Conservation (phyloP, 1,140 invertebrate species). For the Lepidurus apus region DNA sequence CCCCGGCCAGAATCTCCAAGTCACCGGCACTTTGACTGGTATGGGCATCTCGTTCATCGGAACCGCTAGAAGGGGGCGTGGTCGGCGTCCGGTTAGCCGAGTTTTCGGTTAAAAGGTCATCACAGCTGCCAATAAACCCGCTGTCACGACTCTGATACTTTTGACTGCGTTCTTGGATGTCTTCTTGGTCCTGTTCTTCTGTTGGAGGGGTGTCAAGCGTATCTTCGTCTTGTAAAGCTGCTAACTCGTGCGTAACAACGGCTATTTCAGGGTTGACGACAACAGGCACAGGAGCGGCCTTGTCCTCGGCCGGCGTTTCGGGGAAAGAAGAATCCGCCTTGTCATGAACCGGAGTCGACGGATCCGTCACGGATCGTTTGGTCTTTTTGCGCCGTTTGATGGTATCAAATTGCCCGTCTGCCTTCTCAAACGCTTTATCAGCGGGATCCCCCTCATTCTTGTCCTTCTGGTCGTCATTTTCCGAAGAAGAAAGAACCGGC, state of each 20-base stretch:
- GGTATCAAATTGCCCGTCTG: conserved; percentile 70
- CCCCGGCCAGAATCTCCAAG: background rate
- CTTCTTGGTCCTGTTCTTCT: conserved; percentile 35
- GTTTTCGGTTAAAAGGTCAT: conserved; percentile 64
- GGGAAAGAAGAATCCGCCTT: conserved; percentile 10
- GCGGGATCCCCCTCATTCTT: conserved; percentile 37
- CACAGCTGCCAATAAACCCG: conserved; percentile 79
- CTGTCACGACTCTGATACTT: conserved; percentile 78
- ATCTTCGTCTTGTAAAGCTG: conserved; percentile 31
- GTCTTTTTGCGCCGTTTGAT: conserved; percentile 73
- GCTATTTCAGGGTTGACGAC: background rate
- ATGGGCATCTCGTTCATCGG: background rate
- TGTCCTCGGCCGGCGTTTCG: background rate
- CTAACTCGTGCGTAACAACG: background rate
- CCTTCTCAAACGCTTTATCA: conserved; percentile 54
- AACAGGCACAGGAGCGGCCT: background rate
- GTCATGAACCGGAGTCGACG: background rate
- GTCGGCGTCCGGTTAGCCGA: background rate
- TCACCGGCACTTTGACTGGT: conserved; percentile 17
- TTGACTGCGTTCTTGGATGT: conserved; percentile 39
- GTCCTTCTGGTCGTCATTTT: conserved; percentile 70
- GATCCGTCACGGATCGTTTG: conserved; percentile 47
- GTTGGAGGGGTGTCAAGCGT: conserved; percentile 29
- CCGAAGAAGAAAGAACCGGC: conserved; percentile 60
- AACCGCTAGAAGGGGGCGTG: conserved; percentile 24